Evolutionary conservation across 2,113 vertebrate genomes (phyloP).

Genomic region (Neolamprologus falcicula): DNA sequence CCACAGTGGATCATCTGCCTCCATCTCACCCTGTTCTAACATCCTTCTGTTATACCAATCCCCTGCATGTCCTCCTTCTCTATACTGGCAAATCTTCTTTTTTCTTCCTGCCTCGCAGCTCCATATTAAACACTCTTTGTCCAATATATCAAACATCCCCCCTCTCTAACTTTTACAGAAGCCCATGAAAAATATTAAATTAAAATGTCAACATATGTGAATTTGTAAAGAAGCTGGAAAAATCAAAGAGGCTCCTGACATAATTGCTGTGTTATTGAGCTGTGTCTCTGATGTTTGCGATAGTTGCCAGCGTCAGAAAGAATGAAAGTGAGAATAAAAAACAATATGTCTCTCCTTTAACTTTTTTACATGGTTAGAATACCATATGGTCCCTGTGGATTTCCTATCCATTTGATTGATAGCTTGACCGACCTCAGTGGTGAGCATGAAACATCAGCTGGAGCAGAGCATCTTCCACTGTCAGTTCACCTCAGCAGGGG

Average conservation of each 20-base stretch:
- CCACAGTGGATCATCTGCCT: background rate
- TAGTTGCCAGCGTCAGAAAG: background rate
- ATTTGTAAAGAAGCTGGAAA: background rate
- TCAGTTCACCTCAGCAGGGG: background rate
- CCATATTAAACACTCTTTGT: background rate
- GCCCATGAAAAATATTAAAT: background rate
- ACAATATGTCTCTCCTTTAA: background rate
- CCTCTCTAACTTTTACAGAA: background rate
- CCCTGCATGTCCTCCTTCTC: background rate
- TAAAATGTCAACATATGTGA: background rate
- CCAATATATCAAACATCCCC: background rate
- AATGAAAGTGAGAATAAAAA: background rate
- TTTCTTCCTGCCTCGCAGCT: background rate
- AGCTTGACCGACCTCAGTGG: background rate
- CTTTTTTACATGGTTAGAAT: background rate
- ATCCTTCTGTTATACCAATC: background rate
- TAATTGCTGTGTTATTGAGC: background rate
- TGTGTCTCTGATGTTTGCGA: background rate
- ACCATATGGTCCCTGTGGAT: background rate
- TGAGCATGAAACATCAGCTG: conserved; percentile 2
- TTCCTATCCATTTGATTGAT: conserved; percentile 24
- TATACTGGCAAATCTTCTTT: background rate
- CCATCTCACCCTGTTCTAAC: background rate
- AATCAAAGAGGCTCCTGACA: background rate
- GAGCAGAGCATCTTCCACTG: background rate